phyloP scores from a whole-genome alignment of 2,113 vertebrate species.

The Labeo catla region DNA sequence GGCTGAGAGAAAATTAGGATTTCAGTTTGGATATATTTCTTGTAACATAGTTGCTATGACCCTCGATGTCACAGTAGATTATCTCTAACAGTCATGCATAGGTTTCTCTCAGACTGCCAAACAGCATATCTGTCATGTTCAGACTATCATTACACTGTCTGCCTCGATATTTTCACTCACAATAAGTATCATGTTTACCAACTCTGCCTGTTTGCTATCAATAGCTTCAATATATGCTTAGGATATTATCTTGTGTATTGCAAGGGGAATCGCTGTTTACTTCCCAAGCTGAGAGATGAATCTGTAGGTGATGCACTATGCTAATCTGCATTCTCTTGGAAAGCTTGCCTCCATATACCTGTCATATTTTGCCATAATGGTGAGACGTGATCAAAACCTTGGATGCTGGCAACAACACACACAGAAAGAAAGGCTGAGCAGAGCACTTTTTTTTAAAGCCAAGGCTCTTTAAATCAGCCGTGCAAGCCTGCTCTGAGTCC shows the following conservation, averaged over 20 bases:
- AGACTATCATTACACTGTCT: neutral
- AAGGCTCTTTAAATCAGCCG: constrained; percentile 63
- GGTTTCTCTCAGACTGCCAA: constrained; percentile 31
- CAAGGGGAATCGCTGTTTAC: constrained; percentile 1
- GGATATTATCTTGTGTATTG: neutral
- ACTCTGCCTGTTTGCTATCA: constrained; percentile 1
- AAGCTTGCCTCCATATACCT: constrained; percentile 66
- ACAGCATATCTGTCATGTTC: constrained; percentile 45
- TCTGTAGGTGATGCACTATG: constrained; percentile 72
- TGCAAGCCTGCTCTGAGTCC: constrained; percentile 64
- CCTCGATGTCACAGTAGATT: constrained; percentile 50
- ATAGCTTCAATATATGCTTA: neutral
- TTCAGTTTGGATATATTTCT: constrained; percentile 55
- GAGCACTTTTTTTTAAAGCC: constrained; percentile 66
- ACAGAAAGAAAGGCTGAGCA: constrained; percentile 68
- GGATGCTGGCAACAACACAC: constrained; percentile 68
- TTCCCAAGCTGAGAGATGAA: constrained; percentile 55
- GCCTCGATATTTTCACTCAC: neutral
- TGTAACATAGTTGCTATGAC: constrained; percentile 58
- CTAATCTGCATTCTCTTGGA: constrained; percentile 69
- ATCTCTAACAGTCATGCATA: constrained; percentile 29
- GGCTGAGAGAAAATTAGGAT: constrained; percentile 63
- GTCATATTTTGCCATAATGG: constrained; percentile 69
- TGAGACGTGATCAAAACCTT: constrained; percentile 72
- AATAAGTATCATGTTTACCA: constrained; percentile 20